These are phyloP conservation scores for Anastatus disparis DNA, from an alignment of 1,140 invertebrate species.

Conservation along the genomic window DNA sequence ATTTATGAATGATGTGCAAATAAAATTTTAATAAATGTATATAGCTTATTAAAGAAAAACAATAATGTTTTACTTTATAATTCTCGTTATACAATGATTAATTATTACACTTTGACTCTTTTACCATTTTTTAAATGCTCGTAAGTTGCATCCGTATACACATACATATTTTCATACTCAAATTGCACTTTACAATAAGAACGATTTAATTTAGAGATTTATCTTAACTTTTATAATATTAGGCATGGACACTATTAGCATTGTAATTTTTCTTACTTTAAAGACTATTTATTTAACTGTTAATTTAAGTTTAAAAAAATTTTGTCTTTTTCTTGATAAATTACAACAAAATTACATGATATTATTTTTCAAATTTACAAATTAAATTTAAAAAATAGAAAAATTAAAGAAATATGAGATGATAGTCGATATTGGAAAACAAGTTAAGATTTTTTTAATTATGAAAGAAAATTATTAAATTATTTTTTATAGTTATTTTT, in stretches of 20 bases:
- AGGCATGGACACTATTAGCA: conserved; percentile 9
- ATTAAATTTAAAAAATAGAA: no score
- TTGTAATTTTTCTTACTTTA: background rate
- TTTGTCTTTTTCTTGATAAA: background rate
- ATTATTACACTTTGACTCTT: conserved; percentile 21
- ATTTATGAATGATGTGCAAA: conserved; percentile 8
- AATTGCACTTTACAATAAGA: conserved; percentile 31
- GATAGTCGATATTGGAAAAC: no score
- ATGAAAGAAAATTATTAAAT: no score
- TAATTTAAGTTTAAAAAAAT: conserved; percentile 4
- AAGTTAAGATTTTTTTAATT: no score
- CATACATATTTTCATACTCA: conserved; percentile 20
- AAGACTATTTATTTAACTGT: background rate
- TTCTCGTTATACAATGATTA: conserved; percentile 1
- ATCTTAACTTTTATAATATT: background rate
- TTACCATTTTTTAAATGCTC: conserved; percentile 35
- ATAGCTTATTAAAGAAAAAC: conserved; percentile 18
- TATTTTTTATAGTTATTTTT: no score
- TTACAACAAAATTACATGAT: background rate
- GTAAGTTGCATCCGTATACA: conserved; percentile 30
- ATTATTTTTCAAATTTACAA: background rate
- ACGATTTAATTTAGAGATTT: conserved; percentile 14
- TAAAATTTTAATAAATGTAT: conserved; percentile 28
- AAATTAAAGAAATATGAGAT: no score
- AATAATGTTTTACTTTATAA: background rate